Evolutionary conservation across 1,140 invertebrate species (phyloP).

Genomic region (Oryzaephilus surinamensis): DNA sequence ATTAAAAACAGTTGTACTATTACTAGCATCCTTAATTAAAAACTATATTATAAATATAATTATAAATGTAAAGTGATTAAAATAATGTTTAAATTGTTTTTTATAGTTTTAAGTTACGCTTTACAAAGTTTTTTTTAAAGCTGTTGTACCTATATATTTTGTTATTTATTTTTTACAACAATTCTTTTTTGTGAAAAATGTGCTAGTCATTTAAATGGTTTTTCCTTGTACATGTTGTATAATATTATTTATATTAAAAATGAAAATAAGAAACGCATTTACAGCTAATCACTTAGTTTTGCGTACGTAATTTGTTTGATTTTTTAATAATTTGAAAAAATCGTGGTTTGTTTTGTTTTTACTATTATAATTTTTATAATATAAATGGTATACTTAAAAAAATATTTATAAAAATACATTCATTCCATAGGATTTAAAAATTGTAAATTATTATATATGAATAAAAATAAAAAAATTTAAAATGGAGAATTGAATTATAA

Average conservation of each 20-base stretch:
- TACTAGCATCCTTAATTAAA: no score
- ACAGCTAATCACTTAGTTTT: neutral
- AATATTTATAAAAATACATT: no score
- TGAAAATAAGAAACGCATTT: conserved; percentile 9
- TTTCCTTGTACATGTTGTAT: conserved; percentile 33
- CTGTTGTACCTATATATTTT: conserved; percentile 14
- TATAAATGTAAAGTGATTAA: neutral
- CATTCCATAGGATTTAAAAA: no score
- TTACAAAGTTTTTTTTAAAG: conserved; percentile 1
- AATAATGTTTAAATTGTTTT: neutral
- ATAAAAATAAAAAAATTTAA: no score
- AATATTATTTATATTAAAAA: conserved; percentile 30
- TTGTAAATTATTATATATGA: conserved; percentile 12
- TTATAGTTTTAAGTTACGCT: neutral
- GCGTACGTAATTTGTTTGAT: no score
- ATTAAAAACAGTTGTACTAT: no score
- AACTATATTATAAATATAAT: neutral
- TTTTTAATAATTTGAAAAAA: no score
- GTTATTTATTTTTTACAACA: conserved; percentile 23
- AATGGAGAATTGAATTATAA: no score
- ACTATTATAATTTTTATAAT: no score
- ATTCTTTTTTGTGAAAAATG: conserved; percentile 20
- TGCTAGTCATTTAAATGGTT: conserved; percentile 33
- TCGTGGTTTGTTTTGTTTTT: no score
- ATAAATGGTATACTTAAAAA: no score